A percentile compares a stretch with the other conserved stretches of the same genome.
phyloP scores from a whole-genome alignment of 2,797 vertebrate genomes.

The Sebastes glaucus region DNA sequence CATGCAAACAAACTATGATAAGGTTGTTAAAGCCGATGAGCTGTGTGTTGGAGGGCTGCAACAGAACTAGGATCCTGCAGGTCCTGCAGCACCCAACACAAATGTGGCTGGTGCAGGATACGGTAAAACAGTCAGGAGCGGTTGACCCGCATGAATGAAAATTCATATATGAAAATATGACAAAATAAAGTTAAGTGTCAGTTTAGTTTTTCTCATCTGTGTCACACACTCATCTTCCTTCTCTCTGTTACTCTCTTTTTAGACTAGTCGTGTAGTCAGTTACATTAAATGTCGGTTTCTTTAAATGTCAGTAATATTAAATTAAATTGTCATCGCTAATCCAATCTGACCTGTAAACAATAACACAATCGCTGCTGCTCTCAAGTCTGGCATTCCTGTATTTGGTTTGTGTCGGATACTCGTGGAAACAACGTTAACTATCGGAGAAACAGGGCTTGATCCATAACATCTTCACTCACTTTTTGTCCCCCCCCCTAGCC shows the following conservation, averaged over 20 bases:
- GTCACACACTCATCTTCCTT: conserved; percentile 5
- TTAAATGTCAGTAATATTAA: conserved; percentile 32
- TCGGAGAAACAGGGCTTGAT: background rate
- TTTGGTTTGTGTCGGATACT: background rate
- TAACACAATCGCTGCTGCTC: too few species aligned
- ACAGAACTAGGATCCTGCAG: background rate
- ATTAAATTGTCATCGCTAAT: conserved; percentile 6
- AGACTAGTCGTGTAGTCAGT: background rate
- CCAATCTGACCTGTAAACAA: background rate
- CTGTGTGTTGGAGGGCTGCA: background rate
- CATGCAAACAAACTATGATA: background rate
- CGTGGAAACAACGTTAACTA: background rate
- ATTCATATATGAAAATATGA: background rate
- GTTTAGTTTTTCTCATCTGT: background rate
- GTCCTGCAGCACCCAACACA: background rate
- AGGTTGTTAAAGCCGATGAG: background rate
- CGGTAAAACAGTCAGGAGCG: background rate
- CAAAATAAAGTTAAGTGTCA: background rate
- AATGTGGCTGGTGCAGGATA: background rate
- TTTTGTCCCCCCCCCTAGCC: background rate
- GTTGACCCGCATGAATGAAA: background rate
- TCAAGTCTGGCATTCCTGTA: background rate
- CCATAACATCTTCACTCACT: background rate
- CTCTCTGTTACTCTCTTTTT: conserved; percentile 11
- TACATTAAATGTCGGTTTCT: conserved; percentile 9